Conservation (phyloP, 2,888 invertebrate species). For the Phlogophora meticulosa region DNA sequence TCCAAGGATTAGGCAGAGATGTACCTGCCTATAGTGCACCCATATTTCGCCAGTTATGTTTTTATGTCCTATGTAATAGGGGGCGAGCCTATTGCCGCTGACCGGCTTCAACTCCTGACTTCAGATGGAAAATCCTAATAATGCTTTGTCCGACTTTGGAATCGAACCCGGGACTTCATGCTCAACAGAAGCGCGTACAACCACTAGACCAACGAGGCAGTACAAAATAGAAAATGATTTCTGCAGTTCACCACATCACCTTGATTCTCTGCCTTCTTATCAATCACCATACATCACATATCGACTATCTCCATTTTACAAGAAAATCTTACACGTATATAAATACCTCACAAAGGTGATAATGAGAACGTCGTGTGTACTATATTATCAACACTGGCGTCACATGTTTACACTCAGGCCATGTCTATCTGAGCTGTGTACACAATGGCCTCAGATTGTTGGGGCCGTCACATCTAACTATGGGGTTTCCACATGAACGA, state of each 20-base stretch:
- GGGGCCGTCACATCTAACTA: conserved; percentile 38
- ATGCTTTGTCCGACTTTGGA: too few relatives aligned
- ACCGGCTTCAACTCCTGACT: too few relatives aligned
- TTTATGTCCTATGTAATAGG: too few relatives aligned
- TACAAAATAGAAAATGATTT: too few relatives aligned
- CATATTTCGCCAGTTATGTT: too few relatives aligned
- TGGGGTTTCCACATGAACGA: conserved; percentile 31
- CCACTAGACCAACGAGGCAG: too few relatives aligned
- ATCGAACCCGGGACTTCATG: too few relatives aligned
- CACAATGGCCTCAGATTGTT: conserved; percentile 40
- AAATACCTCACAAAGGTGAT: conserved; percentile 55
- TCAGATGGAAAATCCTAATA: too few relatives aligned
- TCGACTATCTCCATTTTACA: conserved; percentile 37
- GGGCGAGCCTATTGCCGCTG: too few relatives aligned
- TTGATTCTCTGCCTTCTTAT: conserved; percentile 31
- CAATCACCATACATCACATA: conserved; percentile 16
- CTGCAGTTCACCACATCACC: neutral
- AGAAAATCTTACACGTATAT: conserved; percentile 18
- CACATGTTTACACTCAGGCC: conserved; percentile 24
- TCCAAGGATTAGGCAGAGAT: too few relatives aligned
- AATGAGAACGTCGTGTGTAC: conserved; percentile 67
- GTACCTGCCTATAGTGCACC: too few relatives aligned
- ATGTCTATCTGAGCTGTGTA: conserved; percentile 27
- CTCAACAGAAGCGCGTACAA: too few relatives aligned
- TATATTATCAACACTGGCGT: conserved; percentile 62